Evolutionary conservation across 1,140 invertebrate species (phyloP).

Genomic region (Leptinotarsa texana): DNA sequence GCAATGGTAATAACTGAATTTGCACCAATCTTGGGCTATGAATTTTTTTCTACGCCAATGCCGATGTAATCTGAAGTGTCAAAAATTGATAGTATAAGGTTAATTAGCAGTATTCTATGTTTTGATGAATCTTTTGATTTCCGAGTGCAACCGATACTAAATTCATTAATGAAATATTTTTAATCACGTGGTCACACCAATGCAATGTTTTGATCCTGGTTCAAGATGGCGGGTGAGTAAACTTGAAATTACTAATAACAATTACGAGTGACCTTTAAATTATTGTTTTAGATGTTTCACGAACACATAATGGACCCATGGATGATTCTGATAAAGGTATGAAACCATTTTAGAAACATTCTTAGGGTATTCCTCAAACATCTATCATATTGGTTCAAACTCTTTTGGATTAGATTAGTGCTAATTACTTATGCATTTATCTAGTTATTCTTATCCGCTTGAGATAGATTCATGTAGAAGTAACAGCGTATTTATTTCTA

Average conservation of each 20-base stretch:
- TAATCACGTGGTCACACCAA: conserved; percentile 51
- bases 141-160: background rate
- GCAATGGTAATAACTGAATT: background rate
- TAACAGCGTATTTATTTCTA: background rate
- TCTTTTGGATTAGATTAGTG: background rate
- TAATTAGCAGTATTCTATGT: background rate
- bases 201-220: conserved; percentile 51
- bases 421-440: background rate
- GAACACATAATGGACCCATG: conserved; percentile 46
- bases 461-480: background rate
- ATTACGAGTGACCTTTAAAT: conserved; percentile 38
- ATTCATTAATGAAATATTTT: conserved; percentile 20
- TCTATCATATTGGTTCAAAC: background rate
- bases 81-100: conserved; percentile 14
- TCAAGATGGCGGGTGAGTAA: conserved; percentile 55
- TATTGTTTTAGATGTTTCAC: conserved; percentile 50
- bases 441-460: background rate
- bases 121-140: conserved; percentile 1
- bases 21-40: conserved; percentile 11
- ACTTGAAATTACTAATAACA: conserved; percentile 34
- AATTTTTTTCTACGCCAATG: conserved; percentile 22
- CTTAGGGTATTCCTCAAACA: background rate
- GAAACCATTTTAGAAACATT: conserved; percentile 37
- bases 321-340: conserved; percentile 53
- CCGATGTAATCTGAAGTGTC: conserved; percentile 12